phyloP scores from a whole-genome alignment of 1,140 invertebrate species.

The Sminthurinus signatus region DNA sequence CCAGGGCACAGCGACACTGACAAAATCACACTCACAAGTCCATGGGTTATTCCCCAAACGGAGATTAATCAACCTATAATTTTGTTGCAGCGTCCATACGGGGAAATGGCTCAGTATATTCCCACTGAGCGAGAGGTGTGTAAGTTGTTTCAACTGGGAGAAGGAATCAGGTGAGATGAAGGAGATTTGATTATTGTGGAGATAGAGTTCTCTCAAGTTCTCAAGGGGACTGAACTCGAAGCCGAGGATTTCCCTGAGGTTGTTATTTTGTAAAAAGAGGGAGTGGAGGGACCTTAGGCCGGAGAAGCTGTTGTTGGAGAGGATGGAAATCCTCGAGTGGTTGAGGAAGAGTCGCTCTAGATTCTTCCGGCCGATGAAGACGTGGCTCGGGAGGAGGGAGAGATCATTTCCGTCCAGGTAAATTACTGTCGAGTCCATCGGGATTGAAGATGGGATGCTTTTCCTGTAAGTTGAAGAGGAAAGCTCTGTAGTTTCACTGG shows the following conservation, averaged over 20 bases:
- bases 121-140: conserved; percentile 72
- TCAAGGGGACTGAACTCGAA: conserved; percentile 81
- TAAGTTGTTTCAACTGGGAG: conserved; percentile 63
- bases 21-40: conserved; percentile 82
- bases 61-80: conserved; percentile 54
- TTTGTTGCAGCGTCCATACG: conserved; percentile 71
- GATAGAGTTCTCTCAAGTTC: conserved; percentile 71
- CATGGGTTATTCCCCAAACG: conserved; percentile 63
- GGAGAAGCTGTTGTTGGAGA: conserved; percentile 87
- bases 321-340: conserved; percentile 70
- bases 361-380: conserved; percentile 77
- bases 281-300: conserved; percentile 71
- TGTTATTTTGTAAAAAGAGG: conserved; percentile 79
- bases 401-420: conserved; percentile 86
- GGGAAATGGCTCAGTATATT: conserved; percentile 73
- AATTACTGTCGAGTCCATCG: conserved; percentile 90
- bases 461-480: no score
- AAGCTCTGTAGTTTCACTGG: no score
- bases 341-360: conserved; percentile 81
- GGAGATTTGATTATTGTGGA: conserved; percentile 76
- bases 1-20: conserved; percentile 8
- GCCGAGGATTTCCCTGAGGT: conserved; percentile 68
- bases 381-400: conserved; percentile 69
- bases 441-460: conserved; percentile 69
- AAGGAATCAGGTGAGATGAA: conserved; percentile 75